These are phyloP conservation scores for Heterocephalus glaber DNA, from an alignment of 2,113 vertebrate genomes.

Conservation along the genomic window DNA sequence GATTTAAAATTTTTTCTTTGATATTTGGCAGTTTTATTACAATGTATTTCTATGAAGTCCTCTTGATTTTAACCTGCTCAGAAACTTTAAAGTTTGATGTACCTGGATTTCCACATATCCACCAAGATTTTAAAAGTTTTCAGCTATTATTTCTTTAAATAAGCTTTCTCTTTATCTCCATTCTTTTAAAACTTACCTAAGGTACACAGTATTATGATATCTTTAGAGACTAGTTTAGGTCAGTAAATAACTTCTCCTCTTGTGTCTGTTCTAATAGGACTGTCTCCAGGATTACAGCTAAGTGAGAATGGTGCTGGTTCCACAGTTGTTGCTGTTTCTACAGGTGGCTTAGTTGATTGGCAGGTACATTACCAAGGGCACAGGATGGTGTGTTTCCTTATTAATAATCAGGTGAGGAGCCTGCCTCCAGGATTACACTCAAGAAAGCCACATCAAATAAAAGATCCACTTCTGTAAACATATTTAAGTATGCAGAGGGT, in stretches of 20 bases:
- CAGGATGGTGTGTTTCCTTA: not conserved
- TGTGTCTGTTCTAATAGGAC: not conserved
- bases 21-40: not conserved
- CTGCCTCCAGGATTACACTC: not conserved
- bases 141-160: not conserved
- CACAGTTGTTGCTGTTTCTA: not conserved
- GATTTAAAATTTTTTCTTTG: not conserved
- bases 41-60: not conserved
- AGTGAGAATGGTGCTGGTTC: not conserved
- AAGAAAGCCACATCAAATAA: not conserved
- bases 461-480: not conserved
- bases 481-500: not conserved
- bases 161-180: not conserved
- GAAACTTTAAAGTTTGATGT: not conserved
- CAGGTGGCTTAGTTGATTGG: not conserved
- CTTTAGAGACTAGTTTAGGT: not conserved
- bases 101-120: not conserved
- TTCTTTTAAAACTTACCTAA: not conserved
- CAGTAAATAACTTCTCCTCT: not conserved
- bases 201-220: not conserved
- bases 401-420: not conserved
- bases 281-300: not conserved
- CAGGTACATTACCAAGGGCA: not conserved
- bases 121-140: not conserved
- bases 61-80: not conserved